phyloP scores from a whole-genome alignment of 2,888 invertebrate genomes.

The Himalopsyche kuldschensis region DNA sequence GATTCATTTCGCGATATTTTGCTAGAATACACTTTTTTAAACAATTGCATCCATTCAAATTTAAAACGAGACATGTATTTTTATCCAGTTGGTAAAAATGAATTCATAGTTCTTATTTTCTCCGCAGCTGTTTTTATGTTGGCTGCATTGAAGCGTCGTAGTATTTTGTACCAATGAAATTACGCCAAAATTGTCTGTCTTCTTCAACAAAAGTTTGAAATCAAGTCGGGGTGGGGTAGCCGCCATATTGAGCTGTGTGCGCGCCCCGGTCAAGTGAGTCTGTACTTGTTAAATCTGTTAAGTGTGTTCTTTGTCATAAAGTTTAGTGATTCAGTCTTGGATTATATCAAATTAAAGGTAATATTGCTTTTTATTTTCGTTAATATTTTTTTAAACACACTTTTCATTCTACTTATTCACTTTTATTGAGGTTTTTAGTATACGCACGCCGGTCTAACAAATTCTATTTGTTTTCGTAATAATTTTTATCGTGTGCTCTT shows the following conservation, averaged over 20 bases:
- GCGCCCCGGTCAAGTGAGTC: conserved; percentile 32
- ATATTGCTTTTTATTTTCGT: not conserved
- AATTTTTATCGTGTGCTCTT: not conserved
- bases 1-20: too few species aligned
- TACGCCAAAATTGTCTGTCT: conserved; percentile 18
- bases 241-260: conserved; percentile 39
- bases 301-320: conserved; percentile 28
- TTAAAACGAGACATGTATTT: too few species aligned
- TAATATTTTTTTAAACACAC: not conserved
- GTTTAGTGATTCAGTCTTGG: conserved; percentile 29
- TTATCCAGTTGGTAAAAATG: not conserved
- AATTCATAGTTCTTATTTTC: conserved; percentile 3
- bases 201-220: conserved; percentile 36
- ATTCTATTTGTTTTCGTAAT: conserved; percentile 29
- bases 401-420: conserved; percentile 11
- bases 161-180: conserved; percentile 30
- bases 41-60: too few species aligned
- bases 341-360: conserved; percentile 28
- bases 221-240: conserved; percentile 35
- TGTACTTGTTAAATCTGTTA: conserved; percentile 32
- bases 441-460: conserved; percentile 15
- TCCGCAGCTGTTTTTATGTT: conserved; percentile 17
- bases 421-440: not conserved
- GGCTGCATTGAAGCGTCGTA: conserved; percentile 35
- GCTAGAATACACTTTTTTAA: too few species aligned